Evolutionary conservation across 2,797 vertebrate species (phyloP).

Genomic region (Chromobotia macracanthus): DNA sequence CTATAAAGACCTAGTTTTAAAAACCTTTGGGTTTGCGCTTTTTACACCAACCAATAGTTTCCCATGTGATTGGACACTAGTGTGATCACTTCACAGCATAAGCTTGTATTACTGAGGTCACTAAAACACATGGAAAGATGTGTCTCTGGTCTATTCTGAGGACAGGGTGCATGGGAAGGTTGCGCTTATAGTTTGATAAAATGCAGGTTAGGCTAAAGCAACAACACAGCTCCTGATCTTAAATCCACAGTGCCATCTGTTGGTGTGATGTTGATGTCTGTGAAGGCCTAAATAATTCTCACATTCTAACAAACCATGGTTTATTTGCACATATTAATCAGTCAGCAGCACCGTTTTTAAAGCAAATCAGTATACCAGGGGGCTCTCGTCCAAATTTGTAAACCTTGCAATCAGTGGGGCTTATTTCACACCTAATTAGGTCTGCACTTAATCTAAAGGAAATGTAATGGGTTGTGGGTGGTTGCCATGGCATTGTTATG

Average conservation of each 20-base stretch:
- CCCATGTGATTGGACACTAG: constrained; percentile 30
- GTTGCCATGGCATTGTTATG: no score
- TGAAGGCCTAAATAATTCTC: background rate
- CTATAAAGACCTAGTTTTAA: constrained; percentile 27
- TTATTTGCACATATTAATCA: no score
- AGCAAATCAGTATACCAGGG: no score
- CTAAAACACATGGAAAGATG: constrained; percentile 40
- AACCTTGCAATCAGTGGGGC: no score
- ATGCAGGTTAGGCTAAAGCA: constrained; percentile 64
- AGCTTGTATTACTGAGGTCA: constrained; percentile 42
- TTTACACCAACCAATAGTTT: constrained; percentile 30
- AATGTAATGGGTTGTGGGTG: no score
- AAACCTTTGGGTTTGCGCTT: constrained; percentile 9
- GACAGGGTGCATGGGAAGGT: constrained; percentile 44
- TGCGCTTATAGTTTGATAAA: constrained; percentile 35
- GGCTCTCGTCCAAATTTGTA: no score
- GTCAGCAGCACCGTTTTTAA: no score
- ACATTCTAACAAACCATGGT: background rate
- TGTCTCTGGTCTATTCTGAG: constrained; percentile 34
- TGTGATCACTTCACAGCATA: constrained; percentile 34
- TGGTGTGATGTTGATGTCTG: constrained; percentile 23
- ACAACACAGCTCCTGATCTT: constrained; percentile 40
- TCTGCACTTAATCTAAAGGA: no score
- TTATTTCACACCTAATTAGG: no score
- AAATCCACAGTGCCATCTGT: constrained; percentile 55